phyloP scores from a whole-genome alignment of 1,140 invertebrate genomes.

The Drosophila suzukii region DNA sequence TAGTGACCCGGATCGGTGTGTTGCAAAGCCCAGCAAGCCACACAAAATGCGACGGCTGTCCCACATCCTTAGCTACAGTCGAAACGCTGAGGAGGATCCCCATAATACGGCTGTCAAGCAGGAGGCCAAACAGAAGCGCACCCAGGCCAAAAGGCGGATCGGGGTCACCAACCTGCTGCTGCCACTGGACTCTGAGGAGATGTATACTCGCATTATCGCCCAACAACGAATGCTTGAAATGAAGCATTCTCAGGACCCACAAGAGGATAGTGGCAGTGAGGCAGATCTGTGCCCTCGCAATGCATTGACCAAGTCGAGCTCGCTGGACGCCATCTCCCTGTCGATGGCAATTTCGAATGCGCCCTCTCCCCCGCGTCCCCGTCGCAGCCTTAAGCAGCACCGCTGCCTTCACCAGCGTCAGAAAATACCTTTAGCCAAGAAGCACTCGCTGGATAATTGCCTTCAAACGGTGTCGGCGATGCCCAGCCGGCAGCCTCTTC shows the following conservation, averaged over 20 bases:
- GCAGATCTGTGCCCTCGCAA: slow-evolving; percentile 12
- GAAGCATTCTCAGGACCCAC: not conserved
- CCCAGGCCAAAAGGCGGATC: slow-evolving; percentile 65
- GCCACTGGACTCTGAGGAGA: slow-evolving; percentile 79
- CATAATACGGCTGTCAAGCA: slow-evolving; percentile 17
- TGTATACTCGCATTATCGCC: slow-evolving; percentile 78
- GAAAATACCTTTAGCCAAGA: slow-evolving; percentile 23
- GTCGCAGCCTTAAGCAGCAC: slow-evolving; percentile 76
- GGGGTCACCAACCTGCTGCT: slow-evolving; percentile 74
- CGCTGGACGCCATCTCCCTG: slow-evolving; percentile 77
- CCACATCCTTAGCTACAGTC: slow-evolving; percentile 77
- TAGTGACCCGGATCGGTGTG: slow-evolving; percentile 11
- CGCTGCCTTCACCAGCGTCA: slow-evolving; percentile 64
- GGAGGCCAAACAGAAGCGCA: slow-evolving; percentile 55
- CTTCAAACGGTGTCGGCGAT: slow-evolving; percentile 1
- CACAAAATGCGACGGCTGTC: slow-evolving; percentile 82
- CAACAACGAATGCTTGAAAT: slow-evolving; percentile 55
- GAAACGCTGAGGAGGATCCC: slow-evolving; percentile 26
- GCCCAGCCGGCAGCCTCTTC: slow-evolving; percentile 34
- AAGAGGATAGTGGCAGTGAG: slow-evolving; percentile 33
- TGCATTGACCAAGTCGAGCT: slow-evolving; percentile 74
- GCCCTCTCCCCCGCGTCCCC: slow-evolving; percentile 72
- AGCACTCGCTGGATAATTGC: slow-evolving; percentile 44
- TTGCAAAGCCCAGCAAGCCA: slow-evolving; percentile 48
- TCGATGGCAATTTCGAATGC: slow-evolving; percentile 69